Base-by-base conservation (phyloP, 1,140 invertebrate genomes). In the Drosophila equinoxialis region DNA sequence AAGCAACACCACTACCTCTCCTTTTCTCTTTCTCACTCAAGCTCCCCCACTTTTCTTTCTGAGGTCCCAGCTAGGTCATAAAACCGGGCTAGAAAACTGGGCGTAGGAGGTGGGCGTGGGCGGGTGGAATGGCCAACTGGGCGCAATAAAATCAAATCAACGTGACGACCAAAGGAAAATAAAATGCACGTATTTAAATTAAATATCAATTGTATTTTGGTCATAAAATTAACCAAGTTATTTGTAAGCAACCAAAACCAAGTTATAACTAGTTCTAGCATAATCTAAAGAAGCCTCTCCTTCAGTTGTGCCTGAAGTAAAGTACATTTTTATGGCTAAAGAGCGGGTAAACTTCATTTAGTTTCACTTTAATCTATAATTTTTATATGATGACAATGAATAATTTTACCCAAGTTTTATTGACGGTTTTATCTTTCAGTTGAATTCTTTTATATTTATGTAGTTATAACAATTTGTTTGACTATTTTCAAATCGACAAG, bases 71-170 rank as follows among this genome's bases (percentile, higher is more conserved):
- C 42, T 45, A 55, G 61, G 60, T 45, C 82, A 78, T 87, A 77
- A 87, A 86, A 81, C 42, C 59, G 67, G 81, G 74, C 69, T 7
- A 7, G 6, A 14, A 45, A n/a, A 20, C 7, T 3, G 33, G 57
- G 33, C 7, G 10, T 6, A 13, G 33, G 14, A 39, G 17, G 4
- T 17, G 55, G 55, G 30, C 55, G 8, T 20, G 7, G 48, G 61
- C 23, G 42, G 69, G 48, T 55, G 45, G 17, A 23, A 23, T 72
- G 78, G 48, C 81, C 75, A 81, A 76, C 71, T 51, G 75, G 78
- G 64, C 68, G 79, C 79, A 81, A 82, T 86, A 86, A 86, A 86
- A 86, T 87, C 76, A 86, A 86, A 86, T 87, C 83, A 86, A 85
- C 81, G 81, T 86, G 82, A 85, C 81, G 81, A 85, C 77, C 13